These are phyloP conservation scores for Arenaria interpres DNA, from an alignment of 2,113 vertebrate genomes.

Conservation along the genomic window DNA sequence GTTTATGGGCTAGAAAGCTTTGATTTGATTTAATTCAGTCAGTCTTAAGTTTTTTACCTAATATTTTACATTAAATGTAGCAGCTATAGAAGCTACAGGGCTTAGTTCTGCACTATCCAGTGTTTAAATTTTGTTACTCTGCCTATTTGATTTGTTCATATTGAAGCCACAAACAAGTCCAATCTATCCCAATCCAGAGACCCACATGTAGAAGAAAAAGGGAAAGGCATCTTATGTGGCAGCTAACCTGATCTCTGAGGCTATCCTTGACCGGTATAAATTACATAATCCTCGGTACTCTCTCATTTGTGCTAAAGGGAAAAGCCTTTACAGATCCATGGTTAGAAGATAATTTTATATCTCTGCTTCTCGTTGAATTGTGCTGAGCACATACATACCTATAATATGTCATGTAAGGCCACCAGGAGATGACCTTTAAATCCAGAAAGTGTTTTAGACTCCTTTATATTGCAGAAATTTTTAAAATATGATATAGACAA, in stretches of 20 bases:
- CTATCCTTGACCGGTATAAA: not conserved
- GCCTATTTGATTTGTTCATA: not conserved
- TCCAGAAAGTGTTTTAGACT: not conserved
- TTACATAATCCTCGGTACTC: not conserved
- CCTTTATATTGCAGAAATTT: not conserved
- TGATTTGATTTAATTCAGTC: not conserved
- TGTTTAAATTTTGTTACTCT: not conserved
- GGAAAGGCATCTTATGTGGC: not conserved
- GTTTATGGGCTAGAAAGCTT: not conserved
- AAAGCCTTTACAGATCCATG: not conserved
- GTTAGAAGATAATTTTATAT: not conserved
- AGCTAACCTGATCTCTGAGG: not conserved
- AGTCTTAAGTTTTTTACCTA: not conserved
- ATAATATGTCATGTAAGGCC: not conserved
- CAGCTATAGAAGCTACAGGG: not conserved
- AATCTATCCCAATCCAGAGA: not conserved
- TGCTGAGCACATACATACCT: not conserved
- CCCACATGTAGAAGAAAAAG: not conserved
- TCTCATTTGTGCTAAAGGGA: not conserved
- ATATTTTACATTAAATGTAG: not conserved
- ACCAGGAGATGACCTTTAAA: not conserved
- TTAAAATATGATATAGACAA: not conserved
- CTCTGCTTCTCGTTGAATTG: not conserved
- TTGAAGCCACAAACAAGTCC: not conserved
- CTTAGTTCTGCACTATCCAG: not conserved